phyloP scores from a whole-genome alignment of 2,888 invertebrate genomes.

The Troglohyphantes excavatus region DNA sequence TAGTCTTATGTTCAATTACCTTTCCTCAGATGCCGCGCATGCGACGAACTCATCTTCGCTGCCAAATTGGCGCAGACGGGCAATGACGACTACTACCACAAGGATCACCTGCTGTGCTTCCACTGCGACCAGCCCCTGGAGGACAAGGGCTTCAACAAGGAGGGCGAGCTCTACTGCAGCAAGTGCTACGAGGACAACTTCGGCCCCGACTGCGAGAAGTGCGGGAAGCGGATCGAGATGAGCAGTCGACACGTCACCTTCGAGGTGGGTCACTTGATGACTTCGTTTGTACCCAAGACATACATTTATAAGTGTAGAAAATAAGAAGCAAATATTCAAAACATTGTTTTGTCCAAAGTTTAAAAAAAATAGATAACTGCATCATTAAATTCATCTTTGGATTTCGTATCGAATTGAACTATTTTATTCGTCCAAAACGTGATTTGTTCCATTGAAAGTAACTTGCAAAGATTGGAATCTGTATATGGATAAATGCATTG shows the following conservation, averaged over 20 bases:
- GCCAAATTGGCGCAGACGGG: not conserved
- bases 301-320: too few species aligned
- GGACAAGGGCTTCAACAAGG: conserved; percentile 32
- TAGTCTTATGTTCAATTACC: too few species aligned
- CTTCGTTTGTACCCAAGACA: too few species aligned
- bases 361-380: too few species aligned
- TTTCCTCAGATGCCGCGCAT: conserved; percentile 29
- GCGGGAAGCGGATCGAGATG: conserved; percentile 6
- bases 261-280: not conserved
- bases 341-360: too few species aligned
- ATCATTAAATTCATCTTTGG: too few species aligned
- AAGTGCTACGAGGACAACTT: conserved; percentile 31
- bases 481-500: too few species aligned
- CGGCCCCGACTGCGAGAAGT: conserved; percentile 32
- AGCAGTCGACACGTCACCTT: not conserved
- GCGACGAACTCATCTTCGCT: conserved; percentile 63
- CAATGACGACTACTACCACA: conserved; percentile 43
- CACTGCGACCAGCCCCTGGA: conserved; percentile 27
- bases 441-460: too few species aligned
- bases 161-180: conserved; percentile 44
- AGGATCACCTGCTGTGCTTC: conserved; percentile 46
- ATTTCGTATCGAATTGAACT: too few species aligned
- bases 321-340: too few species aligned
- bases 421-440: too few species aligned
- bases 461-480: too few species aligned